phyloP scores from a whole-genome alignment of 2,888 invertebrate genomes.

The Lissocephala sabroskyi region DNA sequence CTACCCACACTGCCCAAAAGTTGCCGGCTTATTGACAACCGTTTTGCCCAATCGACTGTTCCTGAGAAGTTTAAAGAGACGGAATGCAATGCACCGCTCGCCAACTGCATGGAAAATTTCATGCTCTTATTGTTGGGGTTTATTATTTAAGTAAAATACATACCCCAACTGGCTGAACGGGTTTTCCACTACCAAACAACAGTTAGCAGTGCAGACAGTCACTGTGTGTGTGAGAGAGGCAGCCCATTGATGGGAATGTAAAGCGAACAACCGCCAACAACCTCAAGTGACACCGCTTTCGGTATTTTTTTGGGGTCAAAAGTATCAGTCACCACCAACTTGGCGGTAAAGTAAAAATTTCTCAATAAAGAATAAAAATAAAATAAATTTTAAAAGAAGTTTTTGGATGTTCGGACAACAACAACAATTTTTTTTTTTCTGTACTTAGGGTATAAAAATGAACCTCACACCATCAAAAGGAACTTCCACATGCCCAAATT shows the following conservation, averaged over 20 bases:
- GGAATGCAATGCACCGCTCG: too few relatives aligned
- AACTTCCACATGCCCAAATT: too few relatives aligned
- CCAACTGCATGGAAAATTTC: too few relatives aligned
- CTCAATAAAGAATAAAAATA: neutral
- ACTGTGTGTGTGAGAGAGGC: conserved; percentile 18
- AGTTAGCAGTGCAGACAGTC: conserved; percentile 18
- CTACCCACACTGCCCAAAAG: too few relatives aligned
- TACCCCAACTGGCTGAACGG: conserved; percentile 36
- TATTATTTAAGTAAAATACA: too few relatives aligned
- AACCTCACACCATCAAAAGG: too few relatives aligned
- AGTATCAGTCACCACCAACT: neutral
- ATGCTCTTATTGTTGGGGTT: too few relatives aligned
- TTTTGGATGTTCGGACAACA: neutral
- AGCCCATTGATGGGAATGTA: neutral
- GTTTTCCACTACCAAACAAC: conserved; percentile 33
- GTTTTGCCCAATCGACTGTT: too few relatives aligned
- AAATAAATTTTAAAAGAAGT: neutral
- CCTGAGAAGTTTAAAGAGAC: too few relatives aligned
- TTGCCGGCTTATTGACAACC: too few relatives aligned
- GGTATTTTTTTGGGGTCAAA: conserved; percentile 32
- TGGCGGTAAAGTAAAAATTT: neutral
- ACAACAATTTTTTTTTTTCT: too few relatives aligned
- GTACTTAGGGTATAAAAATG: too few relatives aligned
- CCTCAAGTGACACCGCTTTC: conserved; percentile 14
- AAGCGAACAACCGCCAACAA: conserved; percentile 1